Base-by-base conservation (phyloP, 2,888 invertebrate species). In the Erpobdella octoculata region DNA sequence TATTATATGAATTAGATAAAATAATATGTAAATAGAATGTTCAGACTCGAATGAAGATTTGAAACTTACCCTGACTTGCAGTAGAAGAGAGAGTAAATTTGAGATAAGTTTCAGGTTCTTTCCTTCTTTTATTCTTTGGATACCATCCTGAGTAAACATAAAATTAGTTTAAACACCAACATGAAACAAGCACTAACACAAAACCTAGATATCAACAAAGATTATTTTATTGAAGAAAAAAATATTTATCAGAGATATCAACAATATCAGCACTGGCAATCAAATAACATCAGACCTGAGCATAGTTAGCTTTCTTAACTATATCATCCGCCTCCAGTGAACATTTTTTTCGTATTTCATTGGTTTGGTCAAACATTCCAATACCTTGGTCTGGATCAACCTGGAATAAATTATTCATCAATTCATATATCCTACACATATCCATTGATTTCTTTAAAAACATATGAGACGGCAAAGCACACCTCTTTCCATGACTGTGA, bases 51-150 rank as follows among this genome's bases (percentile, higher is more conserved):
- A 5, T 3, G 9, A 21, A n/a, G n/a, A 69, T 37, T 25, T 61
- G 36, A 21, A 8, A 72, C 78, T 78, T 80, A 88, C 88, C 85
- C 90, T 90, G 0, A 93, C 89, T 86, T 93, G 92, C 66, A 92
- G 85, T 88, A 96, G 89, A 38, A 96, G 86, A 1, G 93, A 92
- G 25, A 93, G 91, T 67, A 96, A 86, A 82, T 91, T 90, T 70
- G 91, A 90, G 28, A 96, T 89, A 71, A 96, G 86, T 75, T 89
- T 88, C 74, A 92, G 85, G 79, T 92, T 78, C 21, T 77, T 77
- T 37, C 81, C 80, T 76, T 80, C 83, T 75, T 79, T 80, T 0
- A 81, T 80, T 65, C 79, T 73, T 58, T 74, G 73, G 25, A 68
- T 48, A 8, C 76, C 75, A 73, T 77, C 46, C 48, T 65, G 41